Percentiles rank a stretch among this genome's conserved stretches.
Evolutionary conservation across 2,113 vertebrate species (phyloP).

Genomic region (Phaetusa simplex): DNA sequence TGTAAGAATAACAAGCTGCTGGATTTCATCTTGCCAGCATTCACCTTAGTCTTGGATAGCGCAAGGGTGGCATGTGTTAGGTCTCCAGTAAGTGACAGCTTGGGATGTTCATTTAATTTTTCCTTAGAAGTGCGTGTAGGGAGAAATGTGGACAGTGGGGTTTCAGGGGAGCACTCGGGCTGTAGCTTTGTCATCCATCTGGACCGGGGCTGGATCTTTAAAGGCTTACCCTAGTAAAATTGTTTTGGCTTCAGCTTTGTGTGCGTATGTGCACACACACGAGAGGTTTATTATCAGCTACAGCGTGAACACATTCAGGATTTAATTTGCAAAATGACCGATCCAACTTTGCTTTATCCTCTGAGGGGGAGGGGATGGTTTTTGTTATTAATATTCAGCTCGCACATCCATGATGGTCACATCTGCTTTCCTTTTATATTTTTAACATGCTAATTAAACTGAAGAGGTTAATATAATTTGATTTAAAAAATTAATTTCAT

Average conservation of each 20-base stretch:
- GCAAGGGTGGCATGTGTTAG: background rate
- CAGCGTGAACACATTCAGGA: background rate
- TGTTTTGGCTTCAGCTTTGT: background rate
- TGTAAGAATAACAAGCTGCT: slow-evolving; percentile 50
- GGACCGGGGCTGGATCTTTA: background rate
- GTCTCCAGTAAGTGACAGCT: background rate
- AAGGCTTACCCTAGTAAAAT: slow-evolving; percentile 6
- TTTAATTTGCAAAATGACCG: slow-evolving; percentile 28
- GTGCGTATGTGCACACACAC: background rate
- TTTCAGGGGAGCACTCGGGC: background rate
- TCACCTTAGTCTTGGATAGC: slow-evolving; percentile 20
- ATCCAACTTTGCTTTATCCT: slow-evolving; percentile 54
- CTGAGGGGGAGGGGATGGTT: slow-evolving; percentile 24
- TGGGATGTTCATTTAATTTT: background rate
- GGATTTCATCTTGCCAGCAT: slow-evolving; percentile 44
- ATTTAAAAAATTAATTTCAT: slow-evolving; percentile 38
- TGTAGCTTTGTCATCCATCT: slow-evolving; percentile 51
- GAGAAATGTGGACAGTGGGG: background rate
- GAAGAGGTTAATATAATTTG: slow-evolving; percentile 59
- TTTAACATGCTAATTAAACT: slow-evolving; percentile 56
- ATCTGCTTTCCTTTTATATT: slow-evolving; percentile 55
- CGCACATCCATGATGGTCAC: slow-evolving; percentile 26
- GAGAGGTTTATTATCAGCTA: background rate
- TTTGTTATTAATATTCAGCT: slow-evolving; percentile 29
- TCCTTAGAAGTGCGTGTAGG: background rate